A percentile compares a stretch with the other conserved stretches of the same genome.
Conservation (phyloP, 2,113 vertebrate genomes). For the Hippocampus mohnikei region DNA sequence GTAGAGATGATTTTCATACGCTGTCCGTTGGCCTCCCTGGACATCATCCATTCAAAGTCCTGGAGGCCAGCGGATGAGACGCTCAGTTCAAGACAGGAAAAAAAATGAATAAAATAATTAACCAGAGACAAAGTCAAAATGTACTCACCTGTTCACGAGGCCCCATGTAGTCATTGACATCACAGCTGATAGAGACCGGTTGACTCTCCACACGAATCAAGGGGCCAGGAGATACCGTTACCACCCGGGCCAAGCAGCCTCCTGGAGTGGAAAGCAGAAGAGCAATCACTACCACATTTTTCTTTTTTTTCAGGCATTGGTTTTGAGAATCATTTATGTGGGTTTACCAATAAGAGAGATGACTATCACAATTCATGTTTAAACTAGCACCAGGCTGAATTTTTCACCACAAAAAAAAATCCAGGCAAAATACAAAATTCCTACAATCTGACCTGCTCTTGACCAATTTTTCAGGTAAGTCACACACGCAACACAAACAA, state of each 20-base stretch:
- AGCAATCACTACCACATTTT: neutral
- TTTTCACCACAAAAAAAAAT: too few species aligned
- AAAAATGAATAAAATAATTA: neutral
- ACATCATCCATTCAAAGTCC: slow-evolving; percentile 90
- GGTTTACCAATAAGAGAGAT: too few species aligned
- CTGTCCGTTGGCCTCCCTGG: accelerated
- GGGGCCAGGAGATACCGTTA: slow-evolving; percentile 80
- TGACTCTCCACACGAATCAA: slow-evolving; percentile 84
- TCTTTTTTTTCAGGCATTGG: neutral
- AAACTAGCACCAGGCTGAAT: too few species aligned
- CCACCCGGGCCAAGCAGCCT: slow-evolving; percentile 76
- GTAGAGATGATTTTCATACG: slow-evolving; percentile 81
- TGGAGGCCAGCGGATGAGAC: slow-evolving; percentile 44
- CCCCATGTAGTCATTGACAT: slow-evolving; percentile 83
- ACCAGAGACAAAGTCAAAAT: neutral
- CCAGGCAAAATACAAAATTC: too few species aligned
- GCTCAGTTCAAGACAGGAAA: neutral
- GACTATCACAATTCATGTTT: too few species aligned
- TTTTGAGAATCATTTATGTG: neutral
- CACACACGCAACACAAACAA: too few species aligned
- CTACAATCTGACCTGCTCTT: too few species aligned
- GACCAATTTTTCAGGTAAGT: too few species aligned
- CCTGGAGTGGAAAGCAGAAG: slow-evolving; percentile 48
- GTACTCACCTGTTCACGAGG: slow-evolving; percentile 81
- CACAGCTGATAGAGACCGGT: slow-evolving; percentile 81